Conservation (phyloP, 2,113 vertebrate genomes). For the Erpornis zantholeuca region DNA sequence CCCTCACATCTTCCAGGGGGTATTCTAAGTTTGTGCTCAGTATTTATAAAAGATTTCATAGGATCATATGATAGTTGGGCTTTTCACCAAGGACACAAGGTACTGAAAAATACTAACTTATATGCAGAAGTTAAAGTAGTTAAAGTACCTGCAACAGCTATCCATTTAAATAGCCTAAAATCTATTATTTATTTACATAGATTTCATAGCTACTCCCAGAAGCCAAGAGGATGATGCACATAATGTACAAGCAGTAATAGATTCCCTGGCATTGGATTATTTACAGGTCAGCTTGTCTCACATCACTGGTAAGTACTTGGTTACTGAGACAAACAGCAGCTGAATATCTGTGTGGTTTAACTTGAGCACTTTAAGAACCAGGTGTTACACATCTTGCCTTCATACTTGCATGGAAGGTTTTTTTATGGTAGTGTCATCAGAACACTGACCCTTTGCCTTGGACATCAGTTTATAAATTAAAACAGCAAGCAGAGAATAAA, state of each 20-base stretch:
- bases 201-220: conserved; percentile 80
- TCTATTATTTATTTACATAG: conserved; percentile 62
- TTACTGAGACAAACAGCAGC: not conserved
- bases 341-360: not conserved
- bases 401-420: not conserved
- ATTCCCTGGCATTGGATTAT: conserved; percentile 95
- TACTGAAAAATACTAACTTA: not conserved
- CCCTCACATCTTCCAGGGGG: not conserved
- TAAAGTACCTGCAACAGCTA: not conserved
- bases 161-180: not conserved
- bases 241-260: conserved; percentile 92
- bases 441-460: not conserved
- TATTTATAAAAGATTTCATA: not conserved
- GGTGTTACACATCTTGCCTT: not conserved
- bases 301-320: conserved; percentile 84
- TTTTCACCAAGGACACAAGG: not conserved
- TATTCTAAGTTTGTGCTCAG: not conserved
- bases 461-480: not conserved
- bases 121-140: not conserved
- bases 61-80: not conserved
- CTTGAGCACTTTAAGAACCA: not conserved
- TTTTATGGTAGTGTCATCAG: not conserved
- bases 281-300: conserved; percentile 97
- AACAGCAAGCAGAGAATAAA: not conserved
- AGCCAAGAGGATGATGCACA: conserved; percentile 90